These are phyloP conservation scores for Talpa occidentalis DNA, from an alignment of 2,113 vertebrate species.

Conservation along the genomic window DNA sequence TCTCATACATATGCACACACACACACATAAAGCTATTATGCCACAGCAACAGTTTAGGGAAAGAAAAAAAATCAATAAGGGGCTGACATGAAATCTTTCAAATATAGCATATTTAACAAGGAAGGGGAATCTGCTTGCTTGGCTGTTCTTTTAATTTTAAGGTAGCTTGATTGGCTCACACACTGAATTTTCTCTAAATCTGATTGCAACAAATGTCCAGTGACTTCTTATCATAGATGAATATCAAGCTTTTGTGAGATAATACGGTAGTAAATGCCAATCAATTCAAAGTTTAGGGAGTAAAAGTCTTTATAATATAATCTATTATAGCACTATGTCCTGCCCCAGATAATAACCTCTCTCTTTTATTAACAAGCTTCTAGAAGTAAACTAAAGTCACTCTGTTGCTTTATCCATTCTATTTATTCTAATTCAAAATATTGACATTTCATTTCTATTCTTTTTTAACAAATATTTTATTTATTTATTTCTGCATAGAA, in stretches of 20 bases:
- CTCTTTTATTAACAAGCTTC: not conserved
- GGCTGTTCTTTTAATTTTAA: conserved; percentile 28
- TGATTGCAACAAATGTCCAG: not conserved
- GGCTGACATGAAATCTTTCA: not conserved
- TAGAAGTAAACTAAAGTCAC: not conserved
- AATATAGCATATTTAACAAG: conserved; percentile 10
- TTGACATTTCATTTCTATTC: not conserved
- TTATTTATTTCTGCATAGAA: too few species aligned
- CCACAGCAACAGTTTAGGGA: not conserved
- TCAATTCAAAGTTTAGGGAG: not conserved
- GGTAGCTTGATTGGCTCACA: not conserved
- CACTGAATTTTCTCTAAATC: not conserved
- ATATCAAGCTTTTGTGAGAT: not conserved
- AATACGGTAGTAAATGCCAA: not conserved
- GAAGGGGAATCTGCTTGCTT: not conserved
- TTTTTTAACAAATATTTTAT: too few species aligned
- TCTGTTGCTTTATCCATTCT: not conserved
- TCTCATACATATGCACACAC: not conserved
- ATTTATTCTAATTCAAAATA: not conserved
- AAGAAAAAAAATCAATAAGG: not conserved
- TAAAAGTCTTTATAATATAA: not conserved
- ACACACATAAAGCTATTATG: not conserved
- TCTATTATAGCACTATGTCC: not conserved
- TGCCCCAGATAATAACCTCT: not conserved
- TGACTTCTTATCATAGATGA: not conserved